These are phyloP conservation scores for Mesoligia furuncula DNA, from an alignment of 2,888 invertebrate genomes.

Conservation along the genomic window DNA sequence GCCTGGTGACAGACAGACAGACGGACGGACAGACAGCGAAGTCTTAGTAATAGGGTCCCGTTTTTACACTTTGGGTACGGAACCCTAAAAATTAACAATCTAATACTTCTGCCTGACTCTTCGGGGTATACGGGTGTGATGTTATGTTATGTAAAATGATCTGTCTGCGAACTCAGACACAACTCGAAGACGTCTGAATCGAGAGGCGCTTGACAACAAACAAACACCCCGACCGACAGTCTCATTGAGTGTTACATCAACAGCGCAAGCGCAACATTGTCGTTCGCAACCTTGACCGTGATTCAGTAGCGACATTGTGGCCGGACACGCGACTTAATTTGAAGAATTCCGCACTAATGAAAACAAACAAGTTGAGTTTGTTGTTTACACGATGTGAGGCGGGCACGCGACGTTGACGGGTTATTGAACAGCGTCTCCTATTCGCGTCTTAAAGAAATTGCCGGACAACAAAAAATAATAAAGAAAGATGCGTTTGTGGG, in stretches of 20 bases:
- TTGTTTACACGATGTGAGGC: constrained; percentile 46
- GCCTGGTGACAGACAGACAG: too few relatives aligned
- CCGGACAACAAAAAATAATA: not conserved
- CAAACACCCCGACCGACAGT: not conserved
- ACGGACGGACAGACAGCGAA: too few relatives aligned
- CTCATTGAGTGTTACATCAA: constrained; percentile 55
- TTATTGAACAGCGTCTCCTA: not conserved
- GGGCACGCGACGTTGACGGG: constrained; percentile 36
- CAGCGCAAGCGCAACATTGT: constrained; percentile 59
- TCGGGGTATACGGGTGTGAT: not conserved
- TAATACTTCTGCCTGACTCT: not conserved
- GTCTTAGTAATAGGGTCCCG: too few relatives aligned
- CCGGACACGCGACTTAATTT: constrained; percentile 66
- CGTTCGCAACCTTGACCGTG: constrained; percentile 62
- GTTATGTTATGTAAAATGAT: not conserved
- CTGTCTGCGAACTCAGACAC: constrained; percentile 23
- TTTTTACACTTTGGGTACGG: too few relatives aligned
- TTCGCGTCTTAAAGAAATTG: not conserved
- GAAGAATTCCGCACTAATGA: constrained; percentile 68
- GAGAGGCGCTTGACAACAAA: constrained; percentile 41
- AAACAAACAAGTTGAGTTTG: constrained; percentile 64
- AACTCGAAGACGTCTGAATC: constrained; percentile 18
- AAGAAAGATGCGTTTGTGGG: too few relatives aligned
- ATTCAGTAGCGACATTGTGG: constrained; percentile 60
- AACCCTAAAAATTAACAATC: too few relatives aligned